Evolutionary conservation across 1,140 invertebrate genomes (phyloP).

Genomic region (Pogonomyrmex californicus): DNA sequence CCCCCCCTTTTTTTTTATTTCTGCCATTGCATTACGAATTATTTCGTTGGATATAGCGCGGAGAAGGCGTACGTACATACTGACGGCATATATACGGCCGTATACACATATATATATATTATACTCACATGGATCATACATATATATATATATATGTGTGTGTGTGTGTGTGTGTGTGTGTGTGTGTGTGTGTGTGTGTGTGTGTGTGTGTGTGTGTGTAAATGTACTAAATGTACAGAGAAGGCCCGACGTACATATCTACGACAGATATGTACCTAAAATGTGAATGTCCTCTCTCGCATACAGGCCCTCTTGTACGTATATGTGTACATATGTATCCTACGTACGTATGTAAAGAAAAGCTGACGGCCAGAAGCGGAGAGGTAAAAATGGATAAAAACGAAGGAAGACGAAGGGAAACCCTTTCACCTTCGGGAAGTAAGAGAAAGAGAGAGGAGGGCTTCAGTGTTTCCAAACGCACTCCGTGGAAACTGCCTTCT

Average conservation of each 20-base stretch:
- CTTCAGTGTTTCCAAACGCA: conserved; percentile 69
- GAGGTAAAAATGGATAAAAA: conserved; percentile 52
- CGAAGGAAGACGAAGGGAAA: conserved; percentile 43
- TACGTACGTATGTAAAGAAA: conserved; percentile 39
- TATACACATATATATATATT: not conserved
- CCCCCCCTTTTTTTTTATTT: conserved; percentile 5
- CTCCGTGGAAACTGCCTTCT: conserved; percentile 72
- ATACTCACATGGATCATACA: too few relatives aligned
- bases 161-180: too few relatives aligned
- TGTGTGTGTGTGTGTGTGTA: not conserved
- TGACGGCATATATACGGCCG: too few relatives aligned
- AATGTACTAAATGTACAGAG: conserved; percentile 41
- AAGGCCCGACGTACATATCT: conserved; percentile 40
- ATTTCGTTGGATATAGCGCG: conserved; percentile 41
- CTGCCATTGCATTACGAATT: conserved; percentile 61
- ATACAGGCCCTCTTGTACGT: not conserved
- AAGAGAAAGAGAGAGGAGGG: not conserved
- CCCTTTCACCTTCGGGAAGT: conserved; percentile 54
- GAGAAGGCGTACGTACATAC: conserved; percentile 30
- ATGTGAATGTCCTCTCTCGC: conserved; percentile 31
- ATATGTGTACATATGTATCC: not conserved
- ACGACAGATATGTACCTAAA: conserved; percentile 43
- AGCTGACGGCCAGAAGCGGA: conserved; percentile 52
- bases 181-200: too few relatives aligned
- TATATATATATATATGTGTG: too few relatives aligned